These are phyloP conservation scores for Pelodytes ibericus DNA, from an alignment of 2,797 vertebrate genomes.

Conservation along the genomic window DNA sequence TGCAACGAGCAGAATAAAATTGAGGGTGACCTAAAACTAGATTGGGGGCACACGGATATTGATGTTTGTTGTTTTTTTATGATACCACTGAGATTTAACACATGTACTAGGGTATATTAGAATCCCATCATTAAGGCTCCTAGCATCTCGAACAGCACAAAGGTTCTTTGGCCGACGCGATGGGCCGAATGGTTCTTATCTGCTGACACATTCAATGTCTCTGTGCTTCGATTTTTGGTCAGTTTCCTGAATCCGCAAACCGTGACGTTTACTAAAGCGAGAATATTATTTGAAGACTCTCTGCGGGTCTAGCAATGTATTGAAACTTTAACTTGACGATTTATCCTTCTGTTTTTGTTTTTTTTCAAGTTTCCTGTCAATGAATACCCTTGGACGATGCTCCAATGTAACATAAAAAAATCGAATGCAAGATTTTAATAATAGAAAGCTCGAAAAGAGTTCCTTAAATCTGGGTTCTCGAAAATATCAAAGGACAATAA, in stretches of 20 bases:
- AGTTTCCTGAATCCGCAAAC: conserved; percentile 31
- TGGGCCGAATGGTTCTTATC: no score
- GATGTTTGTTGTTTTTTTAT: conserved; percentile 33
- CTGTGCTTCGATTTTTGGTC: conserved; percentile 15
- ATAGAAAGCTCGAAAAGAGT: no score
- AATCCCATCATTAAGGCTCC: conserved; percentile 34
- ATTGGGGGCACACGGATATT: conserved; percentile 34
- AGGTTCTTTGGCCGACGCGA: no score
- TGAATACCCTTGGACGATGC: no score
- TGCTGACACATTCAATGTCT: no score
- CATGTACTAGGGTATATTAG: conserved; percentile 11
- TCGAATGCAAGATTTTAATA: no score
- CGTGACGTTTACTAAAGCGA: conserved; percentile 1
- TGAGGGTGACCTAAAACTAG: conserved; percentile 49
- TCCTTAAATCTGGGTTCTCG: no score
- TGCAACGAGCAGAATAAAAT: conserved; percentile 21
- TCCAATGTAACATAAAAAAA: no score
- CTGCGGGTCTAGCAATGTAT: conserved; percentile 17
- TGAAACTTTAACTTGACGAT: not conserved
- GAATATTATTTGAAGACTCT: conserved; percentile 12
- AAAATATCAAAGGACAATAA: no score
- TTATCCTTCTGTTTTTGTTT: no score
- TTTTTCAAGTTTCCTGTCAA: no score
- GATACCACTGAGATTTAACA: conserved; percentile 28
- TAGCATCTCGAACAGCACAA: conserved; percentile 31